Evolutionary conservation across 2,888 invertebrate species (phyloP).

Genomic region (Congeria kusceri): DNA sequence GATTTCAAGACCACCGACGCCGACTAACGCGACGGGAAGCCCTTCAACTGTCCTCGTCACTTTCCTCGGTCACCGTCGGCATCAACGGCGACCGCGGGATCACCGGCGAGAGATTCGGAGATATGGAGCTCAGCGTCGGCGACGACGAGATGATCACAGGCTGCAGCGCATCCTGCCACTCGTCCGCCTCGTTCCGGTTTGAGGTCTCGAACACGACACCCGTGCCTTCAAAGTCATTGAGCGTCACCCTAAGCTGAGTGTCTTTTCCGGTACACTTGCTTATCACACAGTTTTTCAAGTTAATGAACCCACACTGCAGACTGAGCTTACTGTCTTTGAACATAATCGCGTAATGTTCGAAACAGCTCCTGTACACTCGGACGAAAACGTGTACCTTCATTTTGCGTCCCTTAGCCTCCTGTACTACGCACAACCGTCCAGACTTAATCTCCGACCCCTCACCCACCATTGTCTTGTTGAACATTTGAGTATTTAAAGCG

Average conservation of each 20-base stretch:
- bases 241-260: constrained; percentile 66
- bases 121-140: constrained; percentile 63
- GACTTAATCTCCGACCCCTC: constrained; percentile 67
- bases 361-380: constrained; percentile 73
- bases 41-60: constrained; percentile 64
- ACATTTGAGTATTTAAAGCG: constrained; percentile 16
- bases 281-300: constrained; percentile 71
- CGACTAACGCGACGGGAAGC: no score
- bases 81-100: constrained; percentile 74
- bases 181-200: constrained; percentile 49
- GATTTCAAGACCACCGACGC: no score
- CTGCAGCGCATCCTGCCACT: constrained; percentile 70
- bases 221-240: constrained; percentile 74
- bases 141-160: constrained; percentile 62
- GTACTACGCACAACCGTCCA: constrained; percentile 67
- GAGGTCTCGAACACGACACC: constrained; percentile 68
- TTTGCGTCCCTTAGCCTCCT: constrained; percentile 57
- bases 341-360: constrained; percentile 75
- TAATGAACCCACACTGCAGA: constrained; percentile 70
- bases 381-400: constrained; percentile 69
- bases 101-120: constrained; percentile 69
- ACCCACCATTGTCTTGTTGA: constrained; percentile 14
- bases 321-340: constrained; percentile 71
- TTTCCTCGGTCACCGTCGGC: constrained; percentile 72
- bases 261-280: constrained; percentile 49